Conservation (phyloP, 1,140 invertebrate genomes). For the Ctenoplectra terminalis region DNA sequence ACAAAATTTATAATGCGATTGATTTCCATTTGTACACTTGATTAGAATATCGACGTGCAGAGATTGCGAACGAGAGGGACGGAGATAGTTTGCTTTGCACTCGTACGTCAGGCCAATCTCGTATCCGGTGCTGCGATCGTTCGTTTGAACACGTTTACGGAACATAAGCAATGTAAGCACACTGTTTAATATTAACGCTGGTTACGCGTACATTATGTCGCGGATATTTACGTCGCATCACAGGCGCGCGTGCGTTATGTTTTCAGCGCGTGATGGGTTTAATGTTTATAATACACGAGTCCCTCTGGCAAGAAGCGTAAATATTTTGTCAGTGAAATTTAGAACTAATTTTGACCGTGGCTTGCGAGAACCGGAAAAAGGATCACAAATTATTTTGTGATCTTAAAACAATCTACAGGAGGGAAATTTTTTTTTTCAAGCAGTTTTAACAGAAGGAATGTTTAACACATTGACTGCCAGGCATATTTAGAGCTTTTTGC, state of each 20-base stretch:
- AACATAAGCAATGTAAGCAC: conserved; percentile 22
- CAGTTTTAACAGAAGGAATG: too few species aligned
- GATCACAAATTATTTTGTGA: too few species aligned
- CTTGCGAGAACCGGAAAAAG: not conserved
- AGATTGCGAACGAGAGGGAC: not conserved
- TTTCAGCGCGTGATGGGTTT: not conserved
- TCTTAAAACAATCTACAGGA: too few species aligned
- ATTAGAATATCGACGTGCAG: not conserved
- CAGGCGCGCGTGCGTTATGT: not conserved
- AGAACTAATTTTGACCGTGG: conserved; percentile 15
- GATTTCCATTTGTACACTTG: conserved; percentile 14
- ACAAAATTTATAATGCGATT: conserved; percentile 1
- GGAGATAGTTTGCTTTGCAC: not conserved
- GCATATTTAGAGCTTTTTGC: too few species aligned
- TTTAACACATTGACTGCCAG: too few species aligned
- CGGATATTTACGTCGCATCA: conserved; percentile 29
- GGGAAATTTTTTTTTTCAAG: too few species aligned
- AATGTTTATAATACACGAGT: conserved; percentile 26
- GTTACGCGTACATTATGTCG: conserved; percentile 25
- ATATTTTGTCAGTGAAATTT: not conserved
- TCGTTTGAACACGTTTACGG: not conserved
- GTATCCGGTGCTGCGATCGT: conserved; percentile 11
- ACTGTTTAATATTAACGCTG: conserved; percentile 49
- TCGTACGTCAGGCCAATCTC: not conserved
- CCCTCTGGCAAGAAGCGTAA: not conserved